Conservation (phyloP, 2,113 vertebrate species). For the Ptychochromis oligacanthus region DNA sequence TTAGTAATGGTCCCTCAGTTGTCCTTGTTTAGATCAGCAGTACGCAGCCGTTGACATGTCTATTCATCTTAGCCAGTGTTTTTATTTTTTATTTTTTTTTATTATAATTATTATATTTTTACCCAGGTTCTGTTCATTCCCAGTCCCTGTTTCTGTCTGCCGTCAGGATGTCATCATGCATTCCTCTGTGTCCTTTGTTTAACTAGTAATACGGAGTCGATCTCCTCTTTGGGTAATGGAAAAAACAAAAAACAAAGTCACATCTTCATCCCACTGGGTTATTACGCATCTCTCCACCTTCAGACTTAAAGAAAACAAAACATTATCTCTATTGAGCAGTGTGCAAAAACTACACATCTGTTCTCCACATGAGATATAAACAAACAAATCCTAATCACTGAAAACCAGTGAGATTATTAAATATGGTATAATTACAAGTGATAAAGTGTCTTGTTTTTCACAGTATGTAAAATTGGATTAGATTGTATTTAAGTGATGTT, state of each 20-base stretch:
- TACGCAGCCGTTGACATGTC: slow-evolving; percentile 10
- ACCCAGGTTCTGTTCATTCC: slow-evolving; percentile 39
- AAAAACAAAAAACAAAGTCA: slow-evolving; percentile 49
- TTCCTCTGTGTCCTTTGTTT: slow-evolving; percentile 54
- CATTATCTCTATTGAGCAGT: slow-evolving; percentile 20
- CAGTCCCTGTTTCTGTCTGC: slow-evolving; percentile 35
- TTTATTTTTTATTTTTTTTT: not conserved
- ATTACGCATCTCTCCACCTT: slow-evolving; percentile 52
- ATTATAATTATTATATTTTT: slow-evolving; percentile 25
- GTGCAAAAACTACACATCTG: slow-evolving; percentile 58
- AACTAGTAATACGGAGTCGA: slow-evolving; percentile 60
- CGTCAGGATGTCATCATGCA: slow-evolving; percentile 40
- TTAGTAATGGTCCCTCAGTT: slow-evolving; percentile 45
- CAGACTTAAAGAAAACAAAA: slow-evolving; percentile 58
- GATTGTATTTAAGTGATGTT: slow-evolving; percentile 12
- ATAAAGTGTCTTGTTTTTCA: not conserved
- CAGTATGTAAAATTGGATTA: slow-evolving; percentile 15
- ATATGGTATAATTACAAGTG: slow-evolving; percentile 12
- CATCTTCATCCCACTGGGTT: slow-evolving; percentile 35
- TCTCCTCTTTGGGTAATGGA: slow-evolving; percentile 55
- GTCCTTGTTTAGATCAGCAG: slow-evolving; percentile 27
- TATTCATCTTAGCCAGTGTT: not conserved
- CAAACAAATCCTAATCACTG: slow-evolving; percentile 33
- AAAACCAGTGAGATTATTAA: slow-evolving; percentile 49
- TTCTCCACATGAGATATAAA: slow-evolving; percentile 37